These are phyloP conservation scores for Empidonax alnorum DNA, from an alignment of 2,113 vertebrate species.

Conservation along the genomic window DNA sequence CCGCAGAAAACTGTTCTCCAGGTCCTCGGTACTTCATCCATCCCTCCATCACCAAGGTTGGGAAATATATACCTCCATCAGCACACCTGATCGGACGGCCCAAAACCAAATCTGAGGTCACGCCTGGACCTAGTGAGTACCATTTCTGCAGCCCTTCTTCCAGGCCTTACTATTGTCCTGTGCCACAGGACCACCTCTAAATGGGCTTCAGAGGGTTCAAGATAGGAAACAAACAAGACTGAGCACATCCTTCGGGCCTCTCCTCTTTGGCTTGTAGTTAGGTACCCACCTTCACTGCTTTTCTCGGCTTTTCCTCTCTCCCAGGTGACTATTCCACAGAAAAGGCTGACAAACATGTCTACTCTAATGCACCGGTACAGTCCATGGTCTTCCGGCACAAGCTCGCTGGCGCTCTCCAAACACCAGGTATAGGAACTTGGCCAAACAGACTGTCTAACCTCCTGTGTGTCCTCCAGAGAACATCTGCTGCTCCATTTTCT, in stretches of 20 bases:
- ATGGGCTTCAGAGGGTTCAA: neutral
- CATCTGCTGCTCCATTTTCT: neutral
- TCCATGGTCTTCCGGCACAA: neutral
- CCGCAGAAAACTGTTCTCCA: accelerated
- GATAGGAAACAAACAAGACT: neutral
- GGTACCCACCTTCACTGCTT: neutral
- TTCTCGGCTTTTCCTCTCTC: neutral
- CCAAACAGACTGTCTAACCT: too few species aligned
- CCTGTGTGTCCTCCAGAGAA: accelerated
- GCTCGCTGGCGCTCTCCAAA: accelerated
- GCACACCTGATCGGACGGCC: accelerated
- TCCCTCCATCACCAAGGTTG: neutral
- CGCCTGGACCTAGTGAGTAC: neutral
- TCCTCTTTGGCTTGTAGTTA: neutral
- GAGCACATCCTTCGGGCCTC: neutral
- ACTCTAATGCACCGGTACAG: accelerated
- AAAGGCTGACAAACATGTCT: accelerated
- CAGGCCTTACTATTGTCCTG: too few species aligned
- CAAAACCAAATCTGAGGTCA: neutral
- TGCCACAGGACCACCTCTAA: accelerated
- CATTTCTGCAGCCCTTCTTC: neutral
- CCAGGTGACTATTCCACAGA: neutral
- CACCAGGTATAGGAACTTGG: neutral
- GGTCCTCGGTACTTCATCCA: neutral
- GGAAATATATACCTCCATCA: neutral